Base-by-base conservation (phyloP, 2,888 invertebrate species). In the Torymus aiolomorphi region DNA sequence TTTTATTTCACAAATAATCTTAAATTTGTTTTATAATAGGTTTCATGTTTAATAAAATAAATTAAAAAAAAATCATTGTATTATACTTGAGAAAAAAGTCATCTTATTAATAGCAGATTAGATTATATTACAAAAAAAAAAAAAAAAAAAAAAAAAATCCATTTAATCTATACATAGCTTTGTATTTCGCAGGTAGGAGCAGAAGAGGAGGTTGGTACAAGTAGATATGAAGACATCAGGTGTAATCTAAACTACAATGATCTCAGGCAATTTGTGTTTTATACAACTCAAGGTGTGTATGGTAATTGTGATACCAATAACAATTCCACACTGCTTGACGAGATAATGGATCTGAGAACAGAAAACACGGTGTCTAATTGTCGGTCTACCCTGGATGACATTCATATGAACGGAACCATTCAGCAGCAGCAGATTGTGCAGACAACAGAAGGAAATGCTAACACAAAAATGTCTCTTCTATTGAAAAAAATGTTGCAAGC, bases 401-500 rank as follows among this genome's bases (percentile, higher is more conserved):
- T 42, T 59, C 61, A 52, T 18, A 51, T 74, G 1, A 76, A 56
- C 62, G 57, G 5, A 56, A n/a, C 20, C 18, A 63, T 16, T 24
- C 67, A 62, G 59, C 66, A 76, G 11, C 63, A 72, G 10, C 61
- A 70, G 59, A 16, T 54, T 18, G n/a, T 49, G 4, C 69, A 54
- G 14, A 0, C 57, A 18, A 52, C 18, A 5, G 54, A 65, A 65
- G 73, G 70, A 20, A 75, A 18, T 71, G 42, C 80, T 14, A 79
- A 49, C 13, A 78, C 56, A n/a, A 78, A 78, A 18, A 73, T 78
- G 75, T 79, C 77, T 5, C 11, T 82, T 0, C 82, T 88, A 13
- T 80, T 90, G 0, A 89, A 88, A 78, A 88, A 88, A 82, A 89
- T 90, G 88, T 83, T 90, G 4, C 88, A 90, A 78, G 90, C 90